Conservation (phyloP, 1,140 invertebrate genomes). For the Holotrichia oblita region DNA sequence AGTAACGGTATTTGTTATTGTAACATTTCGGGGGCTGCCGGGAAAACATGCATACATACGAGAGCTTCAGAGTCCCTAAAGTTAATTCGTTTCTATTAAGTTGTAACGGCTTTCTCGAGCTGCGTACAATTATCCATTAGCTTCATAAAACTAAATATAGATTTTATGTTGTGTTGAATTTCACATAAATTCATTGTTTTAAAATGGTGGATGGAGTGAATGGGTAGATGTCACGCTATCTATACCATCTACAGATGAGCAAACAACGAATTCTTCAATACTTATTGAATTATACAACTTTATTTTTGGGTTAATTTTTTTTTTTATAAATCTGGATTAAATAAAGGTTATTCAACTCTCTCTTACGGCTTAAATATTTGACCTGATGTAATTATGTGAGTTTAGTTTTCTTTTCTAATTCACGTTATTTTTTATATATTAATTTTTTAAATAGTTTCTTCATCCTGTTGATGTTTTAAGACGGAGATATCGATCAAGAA, state of each 20-base stretch:
- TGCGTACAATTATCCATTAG: conserved; percentile 24
- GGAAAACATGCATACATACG: neutral
- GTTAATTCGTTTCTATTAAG: conserved; percentile 9
- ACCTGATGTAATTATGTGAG: neutral
- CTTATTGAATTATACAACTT: too few relatives aligned
- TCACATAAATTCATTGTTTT: conserved; percentile 31
- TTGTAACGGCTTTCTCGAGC: conserved; percentile 10
- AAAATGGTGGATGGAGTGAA: conserved; percentile 2
- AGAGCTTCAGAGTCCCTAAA: conserved; percentile 22
- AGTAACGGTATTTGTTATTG: conserved; percentile 35
- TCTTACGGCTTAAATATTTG: neutral
- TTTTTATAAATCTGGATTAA: too few relatives aligned
- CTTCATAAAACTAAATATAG: conserved; percentile 22
- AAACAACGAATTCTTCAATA: too few relatives aligned
- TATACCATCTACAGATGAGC: too few relatives aligned
- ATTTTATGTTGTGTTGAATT: conserved; percentile 29
- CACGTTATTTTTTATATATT: neutral
- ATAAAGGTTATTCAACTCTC: neutral
- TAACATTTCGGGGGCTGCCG: conserved; percentile 4
- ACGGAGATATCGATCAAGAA: neutral
- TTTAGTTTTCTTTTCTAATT: neutral
- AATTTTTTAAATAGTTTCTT: neutral
- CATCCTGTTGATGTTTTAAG: neutral
- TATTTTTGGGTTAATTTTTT: too few relatives aligned
- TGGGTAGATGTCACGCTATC: neutral